Base-by-base conservation (phyloP, 2,888 invertebrate species). In the Meganola albula region DNA sequence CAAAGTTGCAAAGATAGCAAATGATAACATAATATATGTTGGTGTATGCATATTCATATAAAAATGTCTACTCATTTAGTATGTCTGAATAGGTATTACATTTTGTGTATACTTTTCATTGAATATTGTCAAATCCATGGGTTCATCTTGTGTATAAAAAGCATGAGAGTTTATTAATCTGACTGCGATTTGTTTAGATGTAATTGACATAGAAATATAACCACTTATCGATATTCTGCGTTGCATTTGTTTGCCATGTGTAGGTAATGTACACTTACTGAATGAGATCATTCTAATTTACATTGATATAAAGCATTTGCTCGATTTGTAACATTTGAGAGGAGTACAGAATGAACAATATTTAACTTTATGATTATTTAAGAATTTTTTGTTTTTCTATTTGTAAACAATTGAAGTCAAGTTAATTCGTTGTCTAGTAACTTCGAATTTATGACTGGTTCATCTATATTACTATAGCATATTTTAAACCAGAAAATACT, bases 231-330 rank as follows among this genome's bases (percentile, higher is more conserved):
- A 32, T n/a, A n/a, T 24, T 37, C 20, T 28, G 10, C 16, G 12
- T 27, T 27, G 29, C 31, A 49, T 51, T 48, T 26, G 40, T 39
- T 21, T 21, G 21, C 31, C 43, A 48, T 23, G 32, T 43, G 18
- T 37, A 30, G 25, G 13, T 32, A 10, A 25, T 26, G 23, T 18
- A 13, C 11, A 14, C 23, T 18, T 9, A 24, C 12, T n/a, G 9
- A 34, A 37, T 37, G 30, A 48, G 37, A 43, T 39, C 30, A 40
- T 31, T 40, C 31, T 37, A 40, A 48, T 39, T n/a, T n/a, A n/a
- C n/a, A n/a, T n/a, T n/a, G n/a, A n/a, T n/a, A n/a, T n/a, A n/a
- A n/a, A n/a, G n/a, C n/a, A n/a, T n/a, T n/a, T 35, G 23, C 32
- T 36, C 29, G 30, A 37, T 46, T 43, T 31, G 10, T 24, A 34